Percentiles rank a stretch among this genome's conserved stretches.
phyloP scores from a whole-genome alignment of 1,140 invertebrate species.

The Drosophila nasuta region DNA sequence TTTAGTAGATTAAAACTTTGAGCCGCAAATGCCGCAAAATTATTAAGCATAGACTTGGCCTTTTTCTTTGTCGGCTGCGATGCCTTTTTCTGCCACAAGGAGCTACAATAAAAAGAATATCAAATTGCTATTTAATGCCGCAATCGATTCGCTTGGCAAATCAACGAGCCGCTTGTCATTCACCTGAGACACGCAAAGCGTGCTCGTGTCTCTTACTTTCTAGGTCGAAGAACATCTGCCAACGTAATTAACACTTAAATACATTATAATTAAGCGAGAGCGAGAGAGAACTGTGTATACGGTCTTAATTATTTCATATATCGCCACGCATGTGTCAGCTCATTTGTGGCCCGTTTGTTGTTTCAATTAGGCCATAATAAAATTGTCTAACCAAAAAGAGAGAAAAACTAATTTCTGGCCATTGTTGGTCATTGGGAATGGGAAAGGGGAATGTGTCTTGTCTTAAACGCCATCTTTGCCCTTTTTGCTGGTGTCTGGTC shows the following conservation, averaged over 20 bases:
- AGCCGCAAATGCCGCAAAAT: constrained; percentile 45
- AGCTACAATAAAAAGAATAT: constrained; percentile 5
- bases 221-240: neutral
- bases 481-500: constrained; percentile 3
- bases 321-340: constrained; percentile 48
- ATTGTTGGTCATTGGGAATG: neutral
- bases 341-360: constrained; percentile 62
- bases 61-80: neutral
- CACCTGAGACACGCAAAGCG: constrained; percentile 23
- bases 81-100: too few relatives aligned
- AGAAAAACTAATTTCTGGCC: constrained; percentile 67
- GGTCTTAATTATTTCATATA: constrained; percentile 49
- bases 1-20: constrained; percentile 78
- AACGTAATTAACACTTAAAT: constrained; percentile 54
- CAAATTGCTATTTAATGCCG: constrained; percentile 15
- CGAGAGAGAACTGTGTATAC: neutral
- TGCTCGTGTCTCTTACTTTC: neutral
- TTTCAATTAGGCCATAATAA: constrained; percentile 79
- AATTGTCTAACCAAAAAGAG: constrained; percentile 65
- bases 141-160: constrained; percentile 2
- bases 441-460: constrained; percentile 7
- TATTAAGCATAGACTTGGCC: constrained; percentile 33
- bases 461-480: constrained; percentile 26
- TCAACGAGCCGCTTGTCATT: constrained; percentile 22
- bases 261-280: constrained; percentile 48